Evolutionary conservation across 2,888 invertebrate species (phyloP), one percentile per base, ranked within the genome.

Genomic region (Thumatha senex): DNA sequence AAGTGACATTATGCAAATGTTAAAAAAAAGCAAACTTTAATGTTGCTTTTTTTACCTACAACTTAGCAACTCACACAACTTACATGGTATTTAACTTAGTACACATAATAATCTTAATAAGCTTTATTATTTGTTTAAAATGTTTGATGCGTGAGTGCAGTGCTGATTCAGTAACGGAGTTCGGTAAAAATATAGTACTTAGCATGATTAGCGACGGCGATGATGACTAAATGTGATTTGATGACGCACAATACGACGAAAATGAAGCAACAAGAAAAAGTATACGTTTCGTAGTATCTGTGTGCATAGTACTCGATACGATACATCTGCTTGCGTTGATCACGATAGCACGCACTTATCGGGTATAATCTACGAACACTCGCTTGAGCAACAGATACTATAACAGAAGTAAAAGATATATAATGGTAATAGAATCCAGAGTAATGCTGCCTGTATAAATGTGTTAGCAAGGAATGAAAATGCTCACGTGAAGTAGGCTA

Each of bases 101-200:
- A n/a, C n/a, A 24, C 18, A 24, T 24, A 24, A n/a, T n/a, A 24
- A 24, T 24, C 18, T 2, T 24, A 24, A 24, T 2, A 4, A 5
- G 18, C 18, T 4, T 2, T 4, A 24, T 24, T 24, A 24, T 24
- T 24, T 2, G 18, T 24, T 24, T 2, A 2, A 24, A 2, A 24
- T 24, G 18, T 24, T 24, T 5, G 5, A 5, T 8, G 56, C 47
- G 51, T 48, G 58, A 54, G 41, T 52, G 52, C 46, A 67, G 43
- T 50, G 63, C 56, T 66, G 68, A 69, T 56, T 66, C 64, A 66
- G 56, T 55, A 54, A 54, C 58, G 51, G 59, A 40, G 53, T 45
- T 60, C 56, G 49, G 54, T 48, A 54, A 59, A 59, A 60, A 56
- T 60, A 58, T 52, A 49, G 48, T 56, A 64, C 50, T 60, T 68